These are phyloP conservation scores for Drepana arcuata DNA, from an alignment of 1,140 invertebrate genomes.

Conservation along the genomic window DNA sequence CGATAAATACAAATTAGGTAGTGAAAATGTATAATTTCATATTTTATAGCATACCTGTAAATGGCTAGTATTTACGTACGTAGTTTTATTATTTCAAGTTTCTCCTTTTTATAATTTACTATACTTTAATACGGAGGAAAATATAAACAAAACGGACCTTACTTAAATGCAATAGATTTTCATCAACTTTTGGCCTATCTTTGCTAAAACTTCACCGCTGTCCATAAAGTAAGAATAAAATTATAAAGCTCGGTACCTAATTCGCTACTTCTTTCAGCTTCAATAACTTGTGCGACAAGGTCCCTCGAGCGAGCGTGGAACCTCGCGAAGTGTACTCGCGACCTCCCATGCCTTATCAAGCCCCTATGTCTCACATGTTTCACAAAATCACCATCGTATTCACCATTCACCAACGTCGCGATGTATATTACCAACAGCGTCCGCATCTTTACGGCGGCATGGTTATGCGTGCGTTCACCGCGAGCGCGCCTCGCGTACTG, in stretches of 20 bases:
- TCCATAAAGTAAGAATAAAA: too few species aligned
- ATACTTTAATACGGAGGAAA: too few species aligned
- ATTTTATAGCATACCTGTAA: too few species aligned
- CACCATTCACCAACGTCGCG: conserved; percentile 49
- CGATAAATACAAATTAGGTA: too few species aligned
- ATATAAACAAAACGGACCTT: too few species aligned
- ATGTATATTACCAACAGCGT: conserved; percentile 47
- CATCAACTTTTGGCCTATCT: too few species aligned
- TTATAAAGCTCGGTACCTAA: conserved; percentile 32
- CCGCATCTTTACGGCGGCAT: conserved; percentile 31
- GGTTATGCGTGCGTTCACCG: conserved; percentile 25
- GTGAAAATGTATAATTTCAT: too few species aligned
- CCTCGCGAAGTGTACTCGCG: conserved; percentile 40
- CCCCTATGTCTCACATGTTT: conserved; percentile 43
- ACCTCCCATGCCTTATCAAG: conserved; percentile 49
- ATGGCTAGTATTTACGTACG: too few species aligned
- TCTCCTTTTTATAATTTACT: too few species aligned
- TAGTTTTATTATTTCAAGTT: too few species aligned
- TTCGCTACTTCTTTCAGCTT: conserved; percentile 48
- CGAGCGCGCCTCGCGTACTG: conserved; percentile 30
- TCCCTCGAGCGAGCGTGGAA: conserved; percentile 36
- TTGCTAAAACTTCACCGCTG: too few species aligned
- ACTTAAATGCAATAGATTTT: too few species aligned
- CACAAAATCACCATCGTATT: conserved; percentile 48
- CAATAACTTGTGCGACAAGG: conserved; percentile 41